A percentile compares a stretch with the other conserved stretches of the same genome.
Conservation (phyloP, 2,888 invertebrate species). For the Rhodophaea formosa region DNA sequence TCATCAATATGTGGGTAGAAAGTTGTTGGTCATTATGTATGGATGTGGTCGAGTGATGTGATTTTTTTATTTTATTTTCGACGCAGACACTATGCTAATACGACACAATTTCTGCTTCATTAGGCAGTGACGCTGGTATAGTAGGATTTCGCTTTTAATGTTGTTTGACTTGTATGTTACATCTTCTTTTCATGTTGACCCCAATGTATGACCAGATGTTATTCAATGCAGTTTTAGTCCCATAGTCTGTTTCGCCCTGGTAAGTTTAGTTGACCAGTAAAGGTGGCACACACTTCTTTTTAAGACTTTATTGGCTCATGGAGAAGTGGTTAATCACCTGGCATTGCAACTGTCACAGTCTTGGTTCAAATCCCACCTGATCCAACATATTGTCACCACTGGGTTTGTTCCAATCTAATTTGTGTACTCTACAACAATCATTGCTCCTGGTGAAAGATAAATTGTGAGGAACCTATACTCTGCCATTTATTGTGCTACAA, state of each 20-base stretch:
- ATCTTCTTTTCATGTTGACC: constrained; percentile 31
- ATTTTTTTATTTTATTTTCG: constrained; percentile 33
- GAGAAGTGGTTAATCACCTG: no score
- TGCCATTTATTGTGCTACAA: no score
- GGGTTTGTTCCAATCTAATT: no score
- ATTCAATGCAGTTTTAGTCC: background rate
- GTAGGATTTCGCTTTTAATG: constrained; percentile 39
- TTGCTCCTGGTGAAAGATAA: no score
- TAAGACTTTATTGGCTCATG: no score
- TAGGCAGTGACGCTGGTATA: constrained; percentile 44
- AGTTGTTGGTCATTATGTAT: constrained; percentile 29
- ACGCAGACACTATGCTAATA: constrained; percentile 45
- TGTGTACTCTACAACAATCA: no score
- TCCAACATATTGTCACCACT: no score
- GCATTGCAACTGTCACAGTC: no score
- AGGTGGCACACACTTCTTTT: no score
- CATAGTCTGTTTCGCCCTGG: background rate
- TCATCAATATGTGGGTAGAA: constrained; percentile 35
- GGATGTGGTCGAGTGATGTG: constrained; percentile 26
- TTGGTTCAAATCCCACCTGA: no score
- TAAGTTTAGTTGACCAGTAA: background rate
- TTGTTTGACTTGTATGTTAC: constrained; percentile 45
- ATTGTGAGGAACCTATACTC: no score
- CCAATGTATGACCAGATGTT: constrained; percentile 8
- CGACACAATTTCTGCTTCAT: constrained; percentile 54